Base-by-base conservation (phyloP, 2,797 vertebrate species). In the Cichlasoma orientale region DNA sequence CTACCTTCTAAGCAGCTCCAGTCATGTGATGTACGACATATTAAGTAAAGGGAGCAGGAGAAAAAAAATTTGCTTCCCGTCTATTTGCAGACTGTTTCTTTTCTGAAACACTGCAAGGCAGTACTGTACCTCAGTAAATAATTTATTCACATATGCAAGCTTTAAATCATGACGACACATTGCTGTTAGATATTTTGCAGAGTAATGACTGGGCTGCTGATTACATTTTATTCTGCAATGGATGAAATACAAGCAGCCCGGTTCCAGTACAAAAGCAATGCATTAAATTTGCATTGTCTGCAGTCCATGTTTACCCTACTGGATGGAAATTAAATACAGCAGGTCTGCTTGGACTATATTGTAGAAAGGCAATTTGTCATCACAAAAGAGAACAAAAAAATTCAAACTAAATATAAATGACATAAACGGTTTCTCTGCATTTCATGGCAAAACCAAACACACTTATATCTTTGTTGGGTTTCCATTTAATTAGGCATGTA, bases 401-500 rank as follows among this genome's bases (percentile, higher is more conserved):
- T 50, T 11, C 11, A 12, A 68, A 68, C 16, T 50, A 29, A 27
- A 68, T 50, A n/a, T 44, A 68, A 68, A 47, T 2, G 3, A 41
- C 59, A 55, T 12, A 21, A 63, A 25, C 21, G 0, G 41, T 23
- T 56, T 6, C n/a, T 21, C 52, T 77, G 21, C 21, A 77, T 69
- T 38, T 68, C 18, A 68, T 1, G 11, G 3, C 4, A 19, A 33
- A 66, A 36, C 2, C 38, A 56, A 74, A 36, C 36, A 3, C 14
- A 23, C 8, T 1, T 2, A 6, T 11, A 12, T 56, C 33, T 80
- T 36, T 72, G 18, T 41, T 58, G 68, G 73, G 76, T 85, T 89
- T 87, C 74, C 29, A 16, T 69, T 88, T 56, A 54, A 80, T 78
- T 14, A 75, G 71, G 77, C 79, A 75, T 68, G 68, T 69, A 75